Evolutionary conservation across 1,140 invertebrate genomes (phyloP), one percentile per base, ranked within the genome.

Genomic region (Sinella curviseta): DNA sequence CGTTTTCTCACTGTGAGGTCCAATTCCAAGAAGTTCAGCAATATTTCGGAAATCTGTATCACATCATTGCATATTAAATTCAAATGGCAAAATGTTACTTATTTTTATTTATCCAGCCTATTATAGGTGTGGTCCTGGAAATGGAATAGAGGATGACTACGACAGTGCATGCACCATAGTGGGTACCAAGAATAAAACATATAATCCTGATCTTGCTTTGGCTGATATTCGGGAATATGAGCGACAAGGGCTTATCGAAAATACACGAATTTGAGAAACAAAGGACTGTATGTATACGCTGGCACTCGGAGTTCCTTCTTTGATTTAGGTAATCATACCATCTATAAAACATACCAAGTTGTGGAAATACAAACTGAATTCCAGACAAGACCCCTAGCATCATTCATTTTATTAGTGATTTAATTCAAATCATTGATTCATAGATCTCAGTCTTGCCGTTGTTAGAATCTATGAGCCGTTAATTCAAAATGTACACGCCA

Each of bases 81-180:
- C n/a, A n/a, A n/a, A n/a, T n/a, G n/a, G n/a, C n/a, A n/a, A n/a
- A n/a, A n/a, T n/a, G n/a, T n/a, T n/a, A n/a, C n/a, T n/a, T n/a
- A n/a, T n/a, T n/a, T n/a, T n/a, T n/a, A n/a, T n/a, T n/a, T n/a
- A n/a, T n/a, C n/a, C n/a, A 83, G 82, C 83, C 20, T 84, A 79
- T 60, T 84, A 82, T 65, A 70, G 83, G 67, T 84, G 83, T 57
- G 83, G 83, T 1, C 76, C 78, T 17, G 76, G 75, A 3, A 76
- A 75, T 33, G 83, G 83, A 0, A 39, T 60, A 20, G 74, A 81
- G 34, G 78, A 73, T 28, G 57, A 76, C 26, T 84, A 80, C 54
- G 83, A 84, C 77, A 65, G 35, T 24, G 78, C 77, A 36, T 82
- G 82, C 39, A 81, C 80, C 0, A 16, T 57, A 1, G 33, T 81